Conservation (phyloP, 2,113 vertebrate species). For the Poecilia latipinna region DNA sequence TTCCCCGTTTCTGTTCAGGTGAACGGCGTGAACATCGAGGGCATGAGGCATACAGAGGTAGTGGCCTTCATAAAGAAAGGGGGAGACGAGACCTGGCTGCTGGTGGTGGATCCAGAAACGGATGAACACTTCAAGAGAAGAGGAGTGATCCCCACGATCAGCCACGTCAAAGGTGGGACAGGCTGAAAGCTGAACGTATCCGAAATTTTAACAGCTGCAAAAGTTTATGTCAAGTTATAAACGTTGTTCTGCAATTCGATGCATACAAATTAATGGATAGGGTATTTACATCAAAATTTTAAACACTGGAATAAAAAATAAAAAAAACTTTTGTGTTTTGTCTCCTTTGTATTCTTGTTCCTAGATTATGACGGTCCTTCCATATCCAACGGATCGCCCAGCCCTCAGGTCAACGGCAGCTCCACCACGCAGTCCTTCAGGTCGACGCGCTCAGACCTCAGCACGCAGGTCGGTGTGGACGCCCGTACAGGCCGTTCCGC, state of each 20-base stretch:
- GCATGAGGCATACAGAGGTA: constrained; percentile 91
- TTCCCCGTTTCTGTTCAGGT: constrained; percentile 77
- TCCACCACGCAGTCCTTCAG: constrained; percentile 86
- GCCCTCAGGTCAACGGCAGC: constrained; percentile 88
- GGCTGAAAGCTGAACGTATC: background rate
- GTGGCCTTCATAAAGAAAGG: constrained; percentile 91
- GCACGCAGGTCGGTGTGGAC: constrained; percentile 83
- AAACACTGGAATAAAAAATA: background rate
- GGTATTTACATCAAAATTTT: too few relatives aligned
- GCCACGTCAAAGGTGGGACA: constrained; percentile 85
- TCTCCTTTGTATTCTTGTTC: background rate
- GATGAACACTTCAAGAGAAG: constrained; percentile 92
- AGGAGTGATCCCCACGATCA: constrained; percentile 83
- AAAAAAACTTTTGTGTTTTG: background rate
- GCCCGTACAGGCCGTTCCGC: background rate
- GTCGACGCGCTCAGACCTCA: constrained; percentile 75
- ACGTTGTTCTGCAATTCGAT: background rate
- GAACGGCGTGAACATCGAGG: constrained; percentile 92
- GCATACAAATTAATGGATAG: background rate
- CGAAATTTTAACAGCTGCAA: background rate
- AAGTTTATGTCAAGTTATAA: background rate
- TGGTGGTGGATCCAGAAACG: constrained; percentile 92
- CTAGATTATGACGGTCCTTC: constrained; percentile 80
- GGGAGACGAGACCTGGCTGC: constrained; percentile 86
- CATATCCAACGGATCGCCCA: constrained; percentile 85